Evolutionary conservation across 2,113 vertebrate species (phyloP).

Genomic region (Trinectes maculatus): DNA sequence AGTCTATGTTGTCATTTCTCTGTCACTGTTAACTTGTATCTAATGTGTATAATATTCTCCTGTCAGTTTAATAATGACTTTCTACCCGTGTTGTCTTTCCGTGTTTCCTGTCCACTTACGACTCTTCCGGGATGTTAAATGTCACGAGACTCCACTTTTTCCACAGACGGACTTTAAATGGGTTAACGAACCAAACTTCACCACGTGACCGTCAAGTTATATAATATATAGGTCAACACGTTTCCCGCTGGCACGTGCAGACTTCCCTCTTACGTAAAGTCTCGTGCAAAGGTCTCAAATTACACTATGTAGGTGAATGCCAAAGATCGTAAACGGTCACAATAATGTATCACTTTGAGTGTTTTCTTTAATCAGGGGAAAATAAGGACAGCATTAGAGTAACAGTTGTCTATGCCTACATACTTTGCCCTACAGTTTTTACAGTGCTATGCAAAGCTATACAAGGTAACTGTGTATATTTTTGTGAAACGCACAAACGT

Average conservation of each 20-base stretch:
- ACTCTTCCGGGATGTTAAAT: conserved; percentile 22
- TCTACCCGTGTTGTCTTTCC: no score
- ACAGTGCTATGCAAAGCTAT: no score
- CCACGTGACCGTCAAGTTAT: conserved; percentile 73
- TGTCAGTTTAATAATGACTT: background rate
- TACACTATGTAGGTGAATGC: conserved; percentile 71
- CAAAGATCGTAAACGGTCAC: conserved; percentile 18
- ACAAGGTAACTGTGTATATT: no score
- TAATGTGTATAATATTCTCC: no score
- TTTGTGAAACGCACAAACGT: no score
- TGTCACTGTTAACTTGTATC: no score
- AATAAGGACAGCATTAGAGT: background rate
- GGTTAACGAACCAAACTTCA: conserved; percentile 52
- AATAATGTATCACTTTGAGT: background rate
- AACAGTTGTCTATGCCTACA: background rate
- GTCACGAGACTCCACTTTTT: conserved; percentile 42
- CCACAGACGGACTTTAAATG: conserved; percentile 45
- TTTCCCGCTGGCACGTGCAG: conserved; percentile 74
- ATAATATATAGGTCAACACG: conserved; percentile 82
- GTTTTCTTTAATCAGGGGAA: background rate
- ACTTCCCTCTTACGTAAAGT: conserved; percentile 73
- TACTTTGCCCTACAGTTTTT: no score
- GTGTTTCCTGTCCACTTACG: conserved; percentile 4
- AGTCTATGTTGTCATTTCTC: no score
- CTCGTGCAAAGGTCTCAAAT: conserved; percentile 73